Evolutionary conservation across 2,888 invertebrate species (phyloP).

Genomic region (Nomada fabriciana): DNA sequence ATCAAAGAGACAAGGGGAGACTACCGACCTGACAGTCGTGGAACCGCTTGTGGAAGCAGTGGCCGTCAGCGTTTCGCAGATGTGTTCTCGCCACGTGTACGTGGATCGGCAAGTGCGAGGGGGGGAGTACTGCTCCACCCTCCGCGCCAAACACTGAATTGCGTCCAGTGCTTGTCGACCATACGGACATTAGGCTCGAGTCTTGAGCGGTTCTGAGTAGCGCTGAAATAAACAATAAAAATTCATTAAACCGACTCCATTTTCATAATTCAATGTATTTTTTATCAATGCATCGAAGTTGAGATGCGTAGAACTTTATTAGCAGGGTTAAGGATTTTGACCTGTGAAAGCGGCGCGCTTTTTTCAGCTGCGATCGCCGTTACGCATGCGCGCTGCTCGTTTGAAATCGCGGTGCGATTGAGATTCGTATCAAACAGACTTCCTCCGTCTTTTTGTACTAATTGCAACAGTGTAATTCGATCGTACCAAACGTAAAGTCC

Average conservation of each 20-base stretch:
- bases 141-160: slow-evolving; percentile 82
- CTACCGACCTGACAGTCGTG: slow-evolving; percentile 82
- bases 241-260: background rate
- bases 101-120: slow-evolving; percentile 78
- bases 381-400: background rate
- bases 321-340: no score
- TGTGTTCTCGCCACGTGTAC: slow-evolving; percentile 76
- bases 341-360: background rate
- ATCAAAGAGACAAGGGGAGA: slow-evolving; percentile 35
- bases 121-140: slow-evolving; percentile 76
- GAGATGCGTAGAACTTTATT: no score
- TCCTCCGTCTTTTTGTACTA: background rate
- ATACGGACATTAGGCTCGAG: slow-evolving; percentile 83
- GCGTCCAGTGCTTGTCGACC: slow-evolving; percentile 84
- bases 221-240: slow-evolving; percentile 66
- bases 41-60: slow-evolving; percentile 81
- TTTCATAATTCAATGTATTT: background rate
- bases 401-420: no score
- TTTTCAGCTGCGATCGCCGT: background rate
- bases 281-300: no score
- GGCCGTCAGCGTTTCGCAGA: slow-evolving; percentile 79
- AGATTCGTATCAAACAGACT: background rate
- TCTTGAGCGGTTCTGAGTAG: slow-evolving; percentile 71
- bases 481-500: no score
- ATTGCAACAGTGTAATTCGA: no score